Conservation (phyloP, 2,797 vertebrate species). For the Siniperca undulata region DNA sequence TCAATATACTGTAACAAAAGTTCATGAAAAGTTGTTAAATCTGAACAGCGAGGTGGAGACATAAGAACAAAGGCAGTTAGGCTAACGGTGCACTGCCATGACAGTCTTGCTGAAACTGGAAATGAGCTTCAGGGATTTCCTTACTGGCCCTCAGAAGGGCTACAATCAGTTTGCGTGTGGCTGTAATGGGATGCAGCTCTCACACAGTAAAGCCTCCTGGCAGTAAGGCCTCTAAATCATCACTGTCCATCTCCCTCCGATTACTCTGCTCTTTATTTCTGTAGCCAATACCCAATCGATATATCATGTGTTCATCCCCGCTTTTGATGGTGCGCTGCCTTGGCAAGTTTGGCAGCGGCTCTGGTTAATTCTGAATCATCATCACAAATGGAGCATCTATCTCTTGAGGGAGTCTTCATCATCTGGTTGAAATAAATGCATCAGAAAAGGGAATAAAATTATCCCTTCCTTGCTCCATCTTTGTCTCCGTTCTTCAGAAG, state of each 20-base stretch:
- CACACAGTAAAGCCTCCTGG: constrained; percentile 42
- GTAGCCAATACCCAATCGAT: constrained; percentile 67
- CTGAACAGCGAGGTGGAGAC: background rate
- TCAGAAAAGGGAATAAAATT: constrained; percentile 75
- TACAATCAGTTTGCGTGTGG: constrained; percentile 51
- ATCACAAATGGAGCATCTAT: constrained; percentile 77
- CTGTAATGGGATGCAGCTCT: constrained; percentile 68
- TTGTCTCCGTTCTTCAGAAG: constrained; percentile 60
- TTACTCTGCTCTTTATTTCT: constrained; percentile 58
- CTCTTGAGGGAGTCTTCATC: constrained; percentile 75
- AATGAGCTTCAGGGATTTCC: constrained; percentile 55
- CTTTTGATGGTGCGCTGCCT: constrained; percentile 68
- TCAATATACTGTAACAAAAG: background rate
- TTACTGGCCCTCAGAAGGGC: constrained; percentile 33
- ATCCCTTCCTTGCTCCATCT: constrained; percentile 61
- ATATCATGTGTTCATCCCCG: constrained; percentile 62
- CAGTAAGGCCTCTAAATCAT: constrained; percentile 55
- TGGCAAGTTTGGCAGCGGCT: constrained; percentile 62
- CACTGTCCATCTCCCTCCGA: constrained; percentile 60
- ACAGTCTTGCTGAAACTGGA: constrained; percentile 19
- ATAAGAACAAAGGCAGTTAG: constrained; percentile 18
- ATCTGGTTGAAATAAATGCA: constrained; percentile 83
- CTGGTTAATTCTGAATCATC: constrained; percentile 80
- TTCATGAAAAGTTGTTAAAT: constrained; percentile 1
- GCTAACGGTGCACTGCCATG: background rate